Evolutionary conservation across 92 coral and sea anemone species (phyloP), one percentile per base, ranked within the genome.

Genomic region (Actinostola sp.): DNA sequence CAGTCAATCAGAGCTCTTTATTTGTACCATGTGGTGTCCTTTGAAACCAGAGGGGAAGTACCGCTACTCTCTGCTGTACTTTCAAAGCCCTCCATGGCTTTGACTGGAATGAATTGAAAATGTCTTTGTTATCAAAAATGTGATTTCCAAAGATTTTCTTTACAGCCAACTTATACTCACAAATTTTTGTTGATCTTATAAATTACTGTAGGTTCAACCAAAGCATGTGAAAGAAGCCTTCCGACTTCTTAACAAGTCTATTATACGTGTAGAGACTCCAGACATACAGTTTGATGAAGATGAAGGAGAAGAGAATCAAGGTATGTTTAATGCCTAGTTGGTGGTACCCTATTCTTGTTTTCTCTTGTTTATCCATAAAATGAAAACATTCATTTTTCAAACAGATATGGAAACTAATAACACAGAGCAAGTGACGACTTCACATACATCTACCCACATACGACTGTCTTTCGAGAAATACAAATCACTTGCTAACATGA

Each of bases 161-260:
- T n/a, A n/a, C n/a, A n/a, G n/a, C n/a, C n/a, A n/a, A n/a, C n/a
- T n/a, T n/a, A n/a, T n/a, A n/a, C n/a, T n/a, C n/a, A n/a, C n/a
- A n/a, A n/a, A 10, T 53, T 38, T 4, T 7, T 46, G n/a, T 29
- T n/a, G n/a, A 19, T 15, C 15, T 60, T 14, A 28, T 45, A 23
- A 28, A 9, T 41, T 31, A 13, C 64, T 70, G 14, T 45, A 94
- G 98, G 98, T 94, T 33, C 89, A 91, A 44, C 98, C 98, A 19
- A 94, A 94, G 75, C 98, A 94, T 77, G 98, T 94, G 24, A 94
- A 94, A 71, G 98, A 94, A 81, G 97, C 98, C 31, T 94, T 90
- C 72, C 80, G 98, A 63, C 64, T 94, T 78, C 75, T 94, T 42
- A 94, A 94, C 84, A 94, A 94, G 78, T 94, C 98, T 10, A 94